Percentiles rank a stretch among this genome's conserved stretches.
Evolutionary conservation across 2,888 invertebrate species (phyloP).

Genomic region (Alloscopus bannaensis): DNA sequence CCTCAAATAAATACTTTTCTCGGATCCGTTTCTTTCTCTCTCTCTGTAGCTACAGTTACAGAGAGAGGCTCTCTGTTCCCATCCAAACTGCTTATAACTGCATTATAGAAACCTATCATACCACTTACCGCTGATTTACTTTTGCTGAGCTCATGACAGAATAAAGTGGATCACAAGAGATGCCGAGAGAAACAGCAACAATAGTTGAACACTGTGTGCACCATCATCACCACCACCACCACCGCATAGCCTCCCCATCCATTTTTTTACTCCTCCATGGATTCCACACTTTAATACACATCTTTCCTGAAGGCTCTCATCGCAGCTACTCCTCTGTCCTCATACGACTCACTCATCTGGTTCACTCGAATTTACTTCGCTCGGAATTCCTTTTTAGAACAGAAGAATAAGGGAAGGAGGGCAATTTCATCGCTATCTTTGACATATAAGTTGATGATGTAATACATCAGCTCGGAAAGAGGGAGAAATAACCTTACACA

Average conservation of each 20-base stretch:
- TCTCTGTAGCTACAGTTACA: no score
- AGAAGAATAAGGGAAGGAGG: constrained; percentile 48
- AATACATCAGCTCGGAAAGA: constrained; percentile 53
- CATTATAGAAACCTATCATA: constrained; percentile 60
- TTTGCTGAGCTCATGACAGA: constrained; percentile 59
- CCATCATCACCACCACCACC: no score
- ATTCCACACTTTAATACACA: neutral
- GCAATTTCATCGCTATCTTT: constrained; percentile 59
- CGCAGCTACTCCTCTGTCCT: no score
- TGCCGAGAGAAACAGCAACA: constrained; percentile 51
- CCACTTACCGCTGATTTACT: constrained; percentile 62
- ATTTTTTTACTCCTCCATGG: neutral
- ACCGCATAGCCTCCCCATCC: no score
- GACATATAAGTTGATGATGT: constrained; percentile 59
- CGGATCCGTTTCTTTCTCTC: constrained; percentile 28
- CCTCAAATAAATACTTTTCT: constrained; percentile 57
- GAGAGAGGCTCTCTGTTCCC: constrained; percentile 38
- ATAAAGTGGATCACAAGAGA: constrained; percentile 56
- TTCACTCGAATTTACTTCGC: constrained; percentile 33
- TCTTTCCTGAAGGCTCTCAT: no score
- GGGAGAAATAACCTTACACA: no score
- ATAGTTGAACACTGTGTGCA: constrained; percentile 39
- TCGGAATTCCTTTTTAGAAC: constrained; percentile 38
- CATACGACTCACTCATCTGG: no score
- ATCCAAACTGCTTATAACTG: constrained; percentile 57